Percentiles rank a stretch among this genome's conserved stretches.
phyloP scores from a whole-genome alignment of 2,113 vertebrate genomes.

The Ochotona curzoniae region DNA sequence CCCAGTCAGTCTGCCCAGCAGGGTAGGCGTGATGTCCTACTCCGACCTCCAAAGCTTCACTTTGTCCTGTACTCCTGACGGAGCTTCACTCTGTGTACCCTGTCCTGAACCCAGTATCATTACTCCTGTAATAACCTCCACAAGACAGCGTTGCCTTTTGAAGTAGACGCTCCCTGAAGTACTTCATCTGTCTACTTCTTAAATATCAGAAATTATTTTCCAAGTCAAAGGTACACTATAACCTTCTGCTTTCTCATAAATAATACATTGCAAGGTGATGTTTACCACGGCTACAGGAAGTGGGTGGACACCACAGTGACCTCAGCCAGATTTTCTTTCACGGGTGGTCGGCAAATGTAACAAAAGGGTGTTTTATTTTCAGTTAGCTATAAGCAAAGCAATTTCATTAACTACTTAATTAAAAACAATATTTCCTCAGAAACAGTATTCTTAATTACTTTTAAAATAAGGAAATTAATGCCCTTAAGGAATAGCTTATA shows the following conservation, averaged over 20 bases:
- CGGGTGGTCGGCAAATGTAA: too few species aligned
- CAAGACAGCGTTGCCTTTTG: conserved; percentile 12
- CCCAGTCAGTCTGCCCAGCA: neutral
- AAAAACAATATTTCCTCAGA: conserved; percentile 76
- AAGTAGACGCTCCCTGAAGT: conserved; percentile 27
- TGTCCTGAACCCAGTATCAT: neutral
- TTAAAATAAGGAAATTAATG: conserved; percentile 70
- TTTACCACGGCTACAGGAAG: too few species aligned
- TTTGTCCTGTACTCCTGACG: neutral
- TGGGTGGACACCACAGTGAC: too few species aligned
- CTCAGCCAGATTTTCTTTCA: neutral
- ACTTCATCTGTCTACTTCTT: conserved; percentile 56
- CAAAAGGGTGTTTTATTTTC: conserved; percentile 74
- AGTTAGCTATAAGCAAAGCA: conserved; percentile 53
- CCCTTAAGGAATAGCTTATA: conserved; percentile 52
- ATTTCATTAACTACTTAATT: conserved; percentile 72
- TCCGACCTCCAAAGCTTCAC: neutral
- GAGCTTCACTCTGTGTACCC: neutral
- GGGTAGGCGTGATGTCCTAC: neutral
- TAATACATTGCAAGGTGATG: neutral
- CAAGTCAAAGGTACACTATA: conserved; percentile 61
- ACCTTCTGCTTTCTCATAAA: conserved; percentile 60
- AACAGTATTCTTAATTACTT: conserved; percentile 67
- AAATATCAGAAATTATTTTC: conserved; percentile 60
- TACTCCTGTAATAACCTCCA: neutral